These are phyloP conservation scores for Lycocorax pyrrhopterus DNA, from an alignment of 2,113 vertebrate species.

Conservation along the genomic window DNA sequence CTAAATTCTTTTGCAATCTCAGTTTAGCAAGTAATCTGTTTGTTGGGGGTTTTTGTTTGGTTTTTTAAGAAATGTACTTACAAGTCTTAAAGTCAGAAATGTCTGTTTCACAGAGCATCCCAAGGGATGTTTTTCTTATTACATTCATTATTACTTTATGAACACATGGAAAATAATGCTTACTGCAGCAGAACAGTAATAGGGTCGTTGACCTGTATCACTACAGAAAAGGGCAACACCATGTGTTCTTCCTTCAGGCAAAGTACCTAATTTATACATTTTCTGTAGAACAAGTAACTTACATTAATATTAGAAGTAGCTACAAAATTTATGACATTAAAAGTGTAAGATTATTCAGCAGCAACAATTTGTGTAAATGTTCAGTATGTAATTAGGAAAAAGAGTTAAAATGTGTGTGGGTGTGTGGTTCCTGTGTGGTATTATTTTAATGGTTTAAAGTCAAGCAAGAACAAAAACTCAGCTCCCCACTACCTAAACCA, in stretches of 20 bases:
- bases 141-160: not conserved
- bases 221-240: not conserved
- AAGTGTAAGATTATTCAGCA: not conserved
- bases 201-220: not conserved
- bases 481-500: not conserved
- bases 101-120: not conserved
- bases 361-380: not conserved
- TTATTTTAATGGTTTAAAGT: not conserved
- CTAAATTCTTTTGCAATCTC: not conserved
- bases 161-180: not conserved
- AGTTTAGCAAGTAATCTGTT: not conserved
- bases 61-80: not conserved
- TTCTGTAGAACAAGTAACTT: not conserved
- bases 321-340: not conserved
- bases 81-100: not conserved
- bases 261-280: not conserved
- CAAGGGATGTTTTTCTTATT: not conserved
- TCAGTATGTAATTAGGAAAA: not conserved
- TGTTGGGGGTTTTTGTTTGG: not conserved
- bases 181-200: not conserved
- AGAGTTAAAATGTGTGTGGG: fast-evolving
- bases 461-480: not conserved
- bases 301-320: not conserved
- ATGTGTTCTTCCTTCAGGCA: not conserved
- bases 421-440: not conserved